Base-by-base conservation (phyloP, 2,797 vertebrate genomes). In the Botia kubotai region DNA sequence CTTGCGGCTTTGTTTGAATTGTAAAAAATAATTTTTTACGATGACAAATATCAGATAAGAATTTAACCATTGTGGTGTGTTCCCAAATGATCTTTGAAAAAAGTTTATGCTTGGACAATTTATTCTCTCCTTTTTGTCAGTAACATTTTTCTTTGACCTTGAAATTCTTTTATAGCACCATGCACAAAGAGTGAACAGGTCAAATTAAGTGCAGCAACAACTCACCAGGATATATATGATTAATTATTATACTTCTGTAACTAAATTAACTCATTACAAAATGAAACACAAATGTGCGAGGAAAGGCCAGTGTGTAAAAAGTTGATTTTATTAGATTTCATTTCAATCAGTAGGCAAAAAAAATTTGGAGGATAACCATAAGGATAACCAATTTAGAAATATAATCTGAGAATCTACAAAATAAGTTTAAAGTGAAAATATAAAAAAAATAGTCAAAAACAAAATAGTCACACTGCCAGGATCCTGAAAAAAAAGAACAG, bases 401-500 rank as follows among this genome's bases (percentile, higher is more conserved):
- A 79, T 74, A 73, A 89, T 91, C 88, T 82, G 85, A 89, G 55
- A 83, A 87, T 90, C 91, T 92, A 93, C 86, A 92, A 93, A 94
- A 94, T 81, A 91, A 91, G 72, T 85, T 92, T 84, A 85, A 46
- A 82, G 65, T 91, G 92, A 91, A 91, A 90, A 88, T 81, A 91
- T 90, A 90, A 81, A 91, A 89, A 91, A 90, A 46, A 46, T 7
- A 46, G 77, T 87, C 87, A 95, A 92, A 94, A 95, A 80, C 91
- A 94, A 95, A 87, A 90, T 89, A 95, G 95, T 96, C 95, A 97
- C 95, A 93, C 91, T 89, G 87, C 91, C 92, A 89, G 89, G 90
- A 95, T 95, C 95, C 94, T 89, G 95, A 96, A 94, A 89, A 96
- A 93, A 95, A 67, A 81, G 77, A 72, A 94, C 95, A 95, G 89